Conservation (phyloP, 2,113 vertebrate species). For the Apodemus speciosus region DNA sequence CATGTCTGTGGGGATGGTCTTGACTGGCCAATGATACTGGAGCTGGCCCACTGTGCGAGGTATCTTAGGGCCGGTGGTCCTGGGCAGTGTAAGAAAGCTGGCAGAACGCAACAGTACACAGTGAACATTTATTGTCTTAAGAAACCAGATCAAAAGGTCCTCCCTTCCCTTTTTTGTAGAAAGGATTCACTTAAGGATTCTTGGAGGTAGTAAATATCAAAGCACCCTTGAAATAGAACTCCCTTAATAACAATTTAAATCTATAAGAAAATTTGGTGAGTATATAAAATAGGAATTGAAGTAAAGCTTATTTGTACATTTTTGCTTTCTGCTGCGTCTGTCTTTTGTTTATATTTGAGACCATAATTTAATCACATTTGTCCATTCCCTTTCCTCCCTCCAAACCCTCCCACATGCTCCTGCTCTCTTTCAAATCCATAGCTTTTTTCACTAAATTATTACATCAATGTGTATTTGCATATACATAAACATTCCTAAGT, state of each 20-base stretch:
- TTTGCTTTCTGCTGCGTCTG: conserved; percentile 6
- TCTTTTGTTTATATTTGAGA: neutral
- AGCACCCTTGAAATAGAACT: conserved; percentile 49
- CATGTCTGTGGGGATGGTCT: neutral
- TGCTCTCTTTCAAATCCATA: neutral
- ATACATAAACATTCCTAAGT: neutral
- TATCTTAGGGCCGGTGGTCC: neutral
- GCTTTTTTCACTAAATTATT: neutral
- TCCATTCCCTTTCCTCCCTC: neutral
- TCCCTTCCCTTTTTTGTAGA: neutral
- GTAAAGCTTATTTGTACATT: neutral
- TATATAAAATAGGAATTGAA: neutral
- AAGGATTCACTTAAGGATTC: conserved; percentile 45
- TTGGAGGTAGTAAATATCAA: conserved; percentile 22
- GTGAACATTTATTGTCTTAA: neutral
- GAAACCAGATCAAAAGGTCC: neutral
- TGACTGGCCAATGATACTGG: neutral
- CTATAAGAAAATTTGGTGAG: neutral
- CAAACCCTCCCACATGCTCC: neutral
- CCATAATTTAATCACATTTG: neutral
- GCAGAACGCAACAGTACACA: neutral
- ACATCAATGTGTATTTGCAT: neutral
- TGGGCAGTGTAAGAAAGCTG: neutral
- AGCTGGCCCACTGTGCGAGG: neutral
- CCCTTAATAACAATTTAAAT: neutral